Evolutionary conservation across 2,797 vertebrate genomes (phyloP).

Genomic region (Gila robusta): DNA sequence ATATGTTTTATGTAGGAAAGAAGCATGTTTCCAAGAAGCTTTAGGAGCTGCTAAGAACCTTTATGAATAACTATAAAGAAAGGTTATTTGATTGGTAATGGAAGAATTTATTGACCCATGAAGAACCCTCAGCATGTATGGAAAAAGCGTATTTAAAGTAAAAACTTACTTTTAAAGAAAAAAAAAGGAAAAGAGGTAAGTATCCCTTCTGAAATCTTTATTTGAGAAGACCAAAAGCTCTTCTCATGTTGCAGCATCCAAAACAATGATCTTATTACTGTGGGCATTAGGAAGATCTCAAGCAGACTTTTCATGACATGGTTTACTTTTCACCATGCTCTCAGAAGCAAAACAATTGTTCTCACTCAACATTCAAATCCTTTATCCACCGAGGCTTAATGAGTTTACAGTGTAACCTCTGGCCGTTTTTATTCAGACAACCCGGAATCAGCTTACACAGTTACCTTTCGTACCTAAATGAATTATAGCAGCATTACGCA

Average conservation of each 20-base stretch:
- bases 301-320: neutral
- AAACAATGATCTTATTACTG: slow-evolving; percentile 39
- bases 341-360: slow-evolving; percentile 41
- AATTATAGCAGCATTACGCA: slow-evolving; percentile 62
- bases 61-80: neutral
- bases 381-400: slow-evolving; percentile 37
- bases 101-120: neutral
- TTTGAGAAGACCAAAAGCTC: slow-evolving; percentile 49
- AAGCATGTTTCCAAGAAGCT: neutral
- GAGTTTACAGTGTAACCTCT: slow-evolving; percentile 39
- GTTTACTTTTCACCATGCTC: slow-evolving; percentile 56
- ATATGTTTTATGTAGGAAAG: neutral
- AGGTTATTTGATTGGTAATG: neutral
- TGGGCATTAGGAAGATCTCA: slow-evolving; percentile 27
- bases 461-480: slow-evolving; percentile 59
- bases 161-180: neutral
- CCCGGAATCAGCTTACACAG: slow-evolving; percentile 42
- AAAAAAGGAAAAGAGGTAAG: slow-evolving; percentile 15
- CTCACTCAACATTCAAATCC: slow-evolving; percentile 34
- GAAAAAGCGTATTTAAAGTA: neutral
- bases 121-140: neutral
- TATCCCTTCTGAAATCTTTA: slow-evolving; percentile 45
- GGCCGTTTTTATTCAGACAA: slow-evolving; percentile 38
- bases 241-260: slow-evolving; percentile 51
- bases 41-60: neutral